Percentiles rank a stretch among this genome's conserved stretches.
Conservation (phyloP, 2,888 invertebrate genomes). For the Hylaea fasciaria region DNA sequence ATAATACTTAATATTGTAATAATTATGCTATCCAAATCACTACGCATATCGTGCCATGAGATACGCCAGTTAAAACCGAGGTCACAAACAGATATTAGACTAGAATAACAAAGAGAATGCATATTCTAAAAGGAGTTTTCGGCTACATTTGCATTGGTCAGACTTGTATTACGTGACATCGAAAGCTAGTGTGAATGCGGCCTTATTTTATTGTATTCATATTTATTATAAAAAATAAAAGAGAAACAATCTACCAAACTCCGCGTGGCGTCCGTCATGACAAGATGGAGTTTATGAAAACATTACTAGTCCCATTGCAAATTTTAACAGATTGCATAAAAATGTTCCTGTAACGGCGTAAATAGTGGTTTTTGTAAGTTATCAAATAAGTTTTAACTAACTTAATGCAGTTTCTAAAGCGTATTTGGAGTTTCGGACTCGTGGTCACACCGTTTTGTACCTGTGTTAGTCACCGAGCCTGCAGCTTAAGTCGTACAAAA, state of each 20-base stretch:
- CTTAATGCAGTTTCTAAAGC: conserved; percentile 57
- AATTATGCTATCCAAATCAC: not conserved
- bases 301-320: conserved; percentile 83
- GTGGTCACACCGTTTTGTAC: no score
- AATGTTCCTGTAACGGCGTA: conserved; percentile 83
- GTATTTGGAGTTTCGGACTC: no score
- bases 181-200: conserved; percentile 79
- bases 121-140: conserved; percentile 74
- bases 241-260: conserved; percentile 60
- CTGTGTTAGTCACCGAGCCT: no score
- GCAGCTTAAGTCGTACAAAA: conserved; percentile 41
- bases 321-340: conserved; percentile 78
- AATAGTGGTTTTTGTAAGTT: conserved; percentile 72
- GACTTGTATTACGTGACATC: conserved; percentile 71
- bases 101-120: conserved; percentile 35
- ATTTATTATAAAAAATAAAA: conserved; percentile 55
- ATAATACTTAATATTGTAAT: not conserved
- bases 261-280: conserved; percentile 63
- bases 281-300: conserved; percentile 64
- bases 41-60: not conserved
- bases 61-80: conserved; percentile 40
- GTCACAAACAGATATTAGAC: conserved; percentile 59
- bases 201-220: conserved; percentile 69
- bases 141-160: conserved; percentile 77
- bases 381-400: conserved; percentile 70